Evolutionary conservation across 2,888 invertebrate species (phyloP), one percentile per base, ranked within the genome.

Genomic region (Drosophila longiperda): DNA sequence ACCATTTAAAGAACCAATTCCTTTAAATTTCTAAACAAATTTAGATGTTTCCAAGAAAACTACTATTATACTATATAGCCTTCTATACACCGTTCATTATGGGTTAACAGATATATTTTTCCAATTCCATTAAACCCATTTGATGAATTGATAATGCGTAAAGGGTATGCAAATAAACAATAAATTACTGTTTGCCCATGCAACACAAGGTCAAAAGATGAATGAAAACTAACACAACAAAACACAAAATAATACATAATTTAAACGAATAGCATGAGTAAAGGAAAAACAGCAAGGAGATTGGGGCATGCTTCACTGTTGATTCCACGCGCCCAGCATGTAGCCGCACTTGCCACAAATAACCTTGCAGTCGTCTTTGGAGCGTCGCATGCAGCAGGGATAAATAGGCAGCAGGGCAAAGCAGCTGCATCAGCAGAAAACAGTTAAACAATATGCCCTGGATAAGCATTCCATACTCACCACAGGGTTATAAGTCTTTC

Each of bases 321-420:
- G 78, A 60, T 91, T 89, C 91, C 91, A 90, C 68, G 80, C 85
- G 50, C 91, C 91, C 62, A 91, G 71, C 62, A 89, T 75, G 60
- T 84, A 83, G 65, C 90, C 91, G 59, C 91, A 91, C 60, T 90
- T 90, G 68, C 82, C 78, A 40, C 91, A 91, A 57, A 90, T 86
- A 53, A 91, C 90, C 78, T 89, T 91, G 70, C 90, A 90, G 29
- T 85, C 88, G 11, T 83, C 69, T 29, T 81, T 73, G 53, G 81
- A 66, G 23, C 90, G 88, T 26, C 80, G 76, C 55, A 80, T 63
- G 62, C 89, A 90, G 66, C 90, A 89, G 15, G 82, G 80, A 63
- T 89, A 91, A 1, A 91, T 60, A 45, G 91, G 90, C 64, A 91
- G 78, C 42, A 91, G 69, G 29, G 90, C 81, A 53, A 91, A 82